Base-by-base conservation (phyloP, 2,113 vertebrate genomes). In the Vanacampus margaritifer region DNA sequence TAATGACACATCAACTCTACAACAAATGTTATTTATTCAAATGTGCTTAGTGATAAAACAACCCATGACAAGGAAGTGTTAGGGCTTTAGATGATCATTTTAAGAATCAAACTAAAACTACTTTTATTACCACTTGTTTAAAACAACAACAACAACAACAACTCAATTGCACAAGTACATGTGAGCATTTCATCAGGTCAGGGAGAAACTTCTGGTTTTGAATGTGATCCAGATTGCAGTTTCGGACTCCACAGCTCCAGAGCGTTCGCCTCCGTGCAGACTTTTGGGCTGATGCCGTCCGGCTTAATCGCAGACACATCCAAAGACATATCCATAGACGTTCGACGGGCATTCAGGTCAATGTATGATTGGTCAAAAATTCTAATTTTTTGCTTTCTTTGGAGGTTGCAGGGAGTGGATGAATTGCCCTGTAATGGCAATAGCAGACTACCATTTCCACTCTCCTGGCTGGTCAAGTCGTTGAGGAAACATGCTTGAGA, bases 261-360 rank as follows among this genome's bases (percentile, higher is more conserved):
- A n/a, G 67, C 24, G n/a, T 72, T 87, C 17, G 57, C 72, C 37
- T 90, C 87, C 46, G 80, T 24, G 63, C 8, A 14, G 10, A 64
- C 35, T 6, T 78, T 83, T 0, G 91, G 89, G 41, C 87, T 90
- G 46, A 81, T 86, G n/a, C 50, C 59, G 1, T 79, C 79, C 0
- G 80, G 56, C 46, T 80, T 87, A 12, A 93, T 91, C 45, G 80
- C 10, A 0, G 92, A 93, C 28, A 92, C 66, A 7, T 92, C 91
- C 91, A 88, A 92, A 1, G 74, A 83, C 10, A 87, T 80, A 6
- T 92, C 91, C 91, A 88, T 92, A 1, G 74, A 83, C 10, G 85
- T 80, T 4, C 87, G 87, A 0, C 82, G 72, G 12, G 63, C 10
- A 0, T 79, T 69, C 26, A 89, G 69, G 13, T 90, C 88, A 0